Evolutionary conservation across 2,797 vertebrate species (phyloP), one percentile per base, ranked within the genome.

Genomic region (Distichodus sexfasciatus): DNA sequence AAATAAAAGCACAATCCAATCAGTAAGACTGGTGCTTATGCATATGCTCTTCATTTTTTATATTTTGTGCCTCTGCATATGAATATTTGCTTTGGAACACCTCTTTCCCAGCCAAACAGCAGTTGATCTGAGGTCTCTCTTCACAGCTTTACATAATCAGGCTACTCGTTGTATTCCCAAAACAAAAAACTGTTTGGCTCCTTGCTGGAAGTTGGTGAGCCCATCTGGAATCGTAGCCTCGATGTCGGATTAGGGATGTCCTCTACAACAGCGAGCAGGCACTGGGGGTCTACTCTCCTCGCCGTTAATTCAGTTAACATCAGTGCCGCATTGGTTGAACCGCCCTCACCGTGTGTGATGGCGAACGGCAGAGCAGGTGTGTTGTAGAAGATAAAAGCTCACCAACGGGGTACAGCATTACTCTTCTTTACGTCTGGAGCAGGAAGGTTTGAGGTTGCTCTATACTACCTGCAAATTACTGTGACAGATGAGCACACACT

Each of bases 361-460:
- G 64, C 31, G 28, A 65, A 48, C 58, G 55, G 67, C 66, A 53
- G 63, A 75, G 70, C 79, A 85, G 79, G 74, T 80, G 79, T 74
- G 38, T 66, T 62, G 72, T 65, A 74, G 72, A 82, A 85, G 87
- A 86, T 81, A 81, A 83, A 81, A 76, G 64, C 61, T 33, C 48
- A 80, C 73, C 33, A 8, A 72, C 71, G 21, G 57, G 46, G 78
- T 72, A 74, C 35, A 47, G 70, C 79, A 81, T 82, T 79, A 81
- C 66, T 75, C 69, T 64, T 63, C n/a, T 70, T 26, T 28, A 46
- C 64, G 31, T 68, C 38, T 65, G 40, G 41, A 33, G 48, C 14
- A 23, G 54, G 55, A 51, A 59, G 58, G 66, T 33, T 58, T 62
- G 54, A 57, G 61, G 71, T 55, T 41, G 15, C 47, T 48, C 46